These are phyloP conservation scores for Brachionus koreanus DNA, from an alignment of 1,140 invertebrate species.

Conservation along the genomic window DNA sequence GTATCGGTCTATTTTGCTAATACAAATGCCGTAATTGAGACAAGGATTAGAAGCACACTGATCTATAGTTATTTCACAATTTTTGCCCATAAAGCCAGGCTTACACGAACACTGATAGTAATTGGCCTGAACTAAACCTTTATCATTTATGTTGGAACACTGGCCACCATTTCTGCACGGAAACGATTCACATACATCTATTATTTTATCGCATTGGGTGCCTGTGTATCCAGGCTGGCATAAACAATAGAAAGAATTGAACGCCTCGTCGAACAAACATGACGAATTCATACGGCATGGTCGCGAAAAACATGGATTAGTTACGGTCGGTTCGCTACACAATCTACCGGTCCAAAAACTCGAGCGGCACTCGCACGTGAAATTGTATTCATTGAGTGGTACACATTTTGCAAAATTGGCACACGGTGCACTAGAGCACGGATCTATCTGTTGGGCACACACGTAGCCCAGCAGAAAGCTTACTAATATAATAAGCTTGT, in stretches of 20 bases:
- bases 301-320: constrained; percentile 48
- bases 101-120: constrained; percentile 75
- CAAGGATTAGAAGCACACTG: constrained; percentile 83
- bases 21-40: constrained; percentile 81
- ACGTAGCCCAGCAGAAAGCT: neutral
- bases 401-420: neutral
- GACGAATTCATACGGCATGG: constrained; percentile 47
- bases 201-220: constrained; percentile 68
- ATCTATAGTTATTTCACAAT: constrained; percentile 72
- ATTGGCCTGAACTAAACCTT: neutral
- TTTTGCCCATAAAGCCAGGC: constrained; percentile 80
- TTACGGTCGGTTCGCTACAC: constrained; percentile 48
- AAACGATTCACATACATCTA: constrained; percentile 83
- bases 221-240: constrained; percentile 48
- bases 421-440: neutral
- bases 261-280: constrained; percentile 46
- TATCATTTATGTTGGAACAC: constrained; percentile 67
- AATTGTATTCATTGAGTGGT: constrained; percentile 62
- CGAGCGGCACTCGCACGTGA: constrained; percentile 75
- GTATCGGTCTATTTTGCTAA: constrained; percentile 47
- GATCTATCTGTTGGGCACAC: neutral
- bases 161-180: constrained; percentile 72
- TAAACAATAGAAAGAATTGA: constrained; percentile 4
- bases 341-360: constrained; percentile 3
- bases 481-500: neutral